Base-by-base conservation (phyloP, 2,113 vertebrate species). In the Rhadina sibilatrix region DNA sequence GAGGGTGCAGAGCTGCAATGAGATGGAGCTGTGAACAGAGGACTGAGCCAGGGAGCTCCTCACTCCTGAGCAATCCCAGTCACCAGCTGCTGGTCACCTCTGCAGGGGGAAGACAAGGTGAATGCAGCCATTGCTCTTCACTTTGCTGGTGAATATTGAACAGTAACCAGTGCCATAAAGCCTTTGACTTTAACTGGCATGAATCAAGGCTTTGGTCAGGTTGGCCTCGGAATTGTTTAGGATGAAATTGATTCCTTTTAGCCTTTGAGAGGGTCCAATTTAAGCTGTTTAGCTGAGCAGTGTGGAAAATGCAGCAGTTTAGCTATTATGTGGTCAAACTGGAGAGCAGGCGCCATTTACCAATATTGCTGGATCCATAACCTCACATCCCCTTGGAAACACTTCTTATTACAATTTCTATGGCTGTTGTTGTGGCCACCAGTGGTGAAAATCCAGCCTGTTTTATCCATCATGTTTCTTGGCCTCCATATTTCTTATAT, bases 231-330 rank as follows among this genome's bases (percentile, higher is more conserved):
- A 87, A 90, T 76, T 95, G 80, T 95, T 95, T 96, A 82, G 69
- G 85, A 96, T 94, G 92, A 95, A 97, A 93, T 5, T 2, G 37
- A 96, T 96, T 93, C 96, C 90, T 92, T 86, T 71, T 46, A 90
- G 88, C 72, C 52, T 94, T 79, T 0, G 37, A 94, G 92, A 95
- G 56, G 76, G 90, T 78, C 88, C 93, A 93, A 93, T 92, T 96
- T 90, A 87, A 49, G 80, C 92, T 90, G 76, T 94, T 96, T 87
- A 97, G 94, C 96, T 97, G 96, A 97, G 93, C 92, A 92, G 21
- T 88, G 80, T 89, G 93, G 96, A 97, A 97, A 97, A 96, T 95
- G 33, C 4, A 15, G 80, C 86, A 96, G 64, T 92, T 93, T 27
- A 96, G 94, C 80, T 94, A 92, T 95, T 95, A 90, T 94, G 96